Conservation (phyloP, 2,888 invertebrate species). For the Spodoptera littoralis region DNA sequence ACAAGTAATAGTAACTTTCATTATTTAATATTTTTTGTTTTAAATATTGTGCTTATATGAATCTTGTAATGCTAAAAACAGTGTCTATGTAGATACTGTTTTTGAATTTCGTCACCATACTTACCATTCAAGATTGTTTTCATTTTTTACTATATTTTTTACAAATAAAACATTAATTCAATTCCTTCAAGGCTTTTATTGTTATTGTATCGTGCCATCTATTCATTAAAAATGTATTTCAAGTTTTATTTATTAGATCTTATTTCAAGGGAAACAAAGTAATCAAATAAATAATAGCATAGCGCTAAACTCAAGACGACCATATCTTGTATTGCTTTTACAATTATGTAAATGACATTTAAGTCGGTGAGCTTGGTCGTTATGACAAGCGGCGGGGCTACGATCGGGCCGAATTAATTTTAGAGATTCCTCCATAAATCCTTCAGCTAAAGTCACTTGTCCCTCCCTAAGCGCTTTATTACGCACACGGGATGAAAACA, state of each 20-base stretch:
- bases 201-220: too few relatives aligned
- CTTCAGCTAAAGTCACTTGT: conserved; percentile 83
- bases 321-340: conserved; percentile 25
- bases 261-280: too few relatives aligned
- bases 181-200: conserved; percentile 20
- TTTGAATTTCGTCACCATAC: conserved; percentile 10
- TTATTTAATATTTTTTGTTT: background rate
- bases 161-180: conserved; percentile 37
- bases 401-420: conserved; percentile 84
- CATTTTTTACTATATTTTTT: conserved; percentile 41
- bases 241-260: too few relatives aligned
- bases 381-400: conserved; percentile 64
- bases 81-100: conserved; percentile 1
- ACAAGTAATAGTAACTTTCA: conserved; percentile 26
- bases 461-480: conserved; percentile 87
- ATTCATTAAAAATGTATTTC: too few relatives aligned
- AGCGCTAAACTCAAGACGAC: too few relatives aligned
- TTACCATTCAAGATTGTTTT: conserved; percentile 30
- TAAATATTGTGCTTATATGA: conserved; percentile 1
- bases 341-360: conserved; percentile 66
- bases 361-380: conserved; percentile 61
- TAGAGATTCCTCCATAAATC: conserved; percentile 85
- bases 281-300: too few relatives aligned
- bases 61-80: background rate
- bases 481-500: conserved; percentile 87